Percentiles rank a stretch among this genome's conserved stretches.
Conservation (phyloP, 2,113 vertebrate genomes). For the Crotalus horridus region DNA sequence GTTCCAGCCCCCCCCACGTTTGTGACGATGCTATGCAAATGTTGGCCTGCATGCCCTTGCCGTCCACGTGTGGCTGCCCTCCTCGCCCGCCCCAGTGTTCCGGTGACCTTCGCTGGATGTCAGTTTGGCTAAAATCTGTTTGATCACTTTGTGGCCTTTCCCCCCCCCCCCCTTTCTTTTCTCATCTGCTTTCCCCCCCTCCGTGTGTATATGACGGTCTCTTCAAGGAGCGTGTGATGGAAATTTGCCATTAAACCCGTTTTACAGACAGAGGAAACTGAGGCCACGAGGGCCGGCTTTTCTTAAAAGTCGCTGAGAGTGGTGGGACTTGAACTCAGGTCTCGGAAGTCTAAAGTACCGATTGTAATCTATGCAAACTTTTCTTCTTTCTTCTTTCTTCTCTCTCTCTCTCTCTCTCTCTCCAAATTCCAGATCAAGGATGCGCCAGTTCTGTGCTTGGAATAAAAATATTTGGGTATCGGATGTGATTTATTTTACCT, state of each 20-base stretch:
- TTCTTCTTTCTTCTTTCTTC: too few species aligned
- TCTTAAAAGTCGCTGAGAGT: neutral
- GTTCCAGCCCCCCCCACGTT: neutral
- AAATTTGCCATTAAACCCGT: neutral
- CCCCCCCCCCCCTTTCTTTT: accelerated
- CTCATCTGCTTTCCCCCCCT: neutral
- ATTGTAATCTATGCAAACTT: conserved; percentile 26
- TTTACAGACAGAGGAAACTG: neutral
- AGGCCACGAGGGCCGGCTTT: neutral
- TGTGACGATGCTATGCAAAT: neutral
- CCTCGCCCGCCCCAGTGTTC: neutral
- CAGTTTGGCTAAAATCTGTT: neutral
- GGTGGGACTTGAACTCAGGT: neutral
- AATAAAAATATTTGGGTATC: neutral
- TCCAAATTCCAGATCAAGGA: neutral
- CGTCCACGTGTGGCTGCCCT: too few species aligned
- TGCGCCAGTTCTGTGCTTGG: neutral
- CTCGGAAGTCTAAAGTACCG: neutral
- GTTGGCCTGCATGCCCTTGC: neutral
- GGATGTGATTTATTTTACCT: neutral
- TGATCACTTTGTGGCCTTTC: neutral
- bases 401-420: too few species aligned
- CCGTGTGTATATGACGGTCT: neutral
- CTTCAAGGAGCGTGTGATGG: neutral
- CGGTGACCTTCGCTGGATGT: neutral